Base-by-base conservation (phyloP, 2,888 invertebrate species). In the Nephrocerus scutellatus region DNA sequence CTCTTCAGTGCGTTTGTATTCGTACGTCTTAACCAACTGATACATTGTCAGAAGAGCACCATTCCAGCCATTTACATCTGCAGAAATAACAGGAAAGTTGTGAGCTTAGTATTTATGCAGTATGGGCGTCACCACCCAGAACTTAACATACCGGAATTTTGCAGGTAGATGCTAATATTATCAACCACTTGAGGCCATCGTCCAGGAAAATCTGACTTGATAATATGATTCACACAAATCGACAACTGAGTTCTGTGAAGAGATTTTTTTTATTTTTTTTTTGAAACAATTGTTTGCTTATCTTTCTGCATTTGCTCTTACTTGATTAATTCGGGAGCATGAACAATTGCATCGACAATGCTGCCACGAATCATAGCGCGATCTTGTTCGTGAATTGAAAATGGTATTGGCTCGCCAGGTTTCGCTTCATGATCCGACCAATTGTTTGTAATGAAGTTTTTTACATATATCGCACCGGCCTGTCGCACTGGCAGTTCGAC, bases 171-270 rank as follows among this genome's bases (percentile, higher is more conserved):
- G 57, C 85, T 85, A 48, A 98, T 86, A 74, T 95, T 95, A 63
- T 96, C 95, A 8, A 95, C 90, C 48, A 97, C 82, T 64, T 88
- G 87, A 1, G 95, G 87, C 95, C 96, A 96, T 51, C 88, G 77
- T 31, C 83, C 82, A 5, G 98, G 97, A 65, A 95, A 98, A 66
- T 98, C 98, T 64, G 84, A 79, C 66, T 95, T 95, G 30, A 97
- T 86, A 48, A 98, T 93, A 46, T 82, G 82, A 67, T 86, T 87
- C 13, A 96, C 80, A 64, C 90, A 90, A n/a, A 91, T 83, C 54
- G 90, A 86, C 35, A 98, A 72, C 65, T 97, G 96, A 29, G 86
- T 76, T 62, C 92, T 81, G 35, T 33, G 12, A 4, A 24, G 32
- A 23, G 3, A 9, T 23, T 19, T 13, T 21, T 25, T 13, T 3